Evolutionary conservation across 1,140 invertebrate species (phyloP), one percentile per base, ranked within the genome.

Genomic region (Lutraria rhynchaena): DNA sequence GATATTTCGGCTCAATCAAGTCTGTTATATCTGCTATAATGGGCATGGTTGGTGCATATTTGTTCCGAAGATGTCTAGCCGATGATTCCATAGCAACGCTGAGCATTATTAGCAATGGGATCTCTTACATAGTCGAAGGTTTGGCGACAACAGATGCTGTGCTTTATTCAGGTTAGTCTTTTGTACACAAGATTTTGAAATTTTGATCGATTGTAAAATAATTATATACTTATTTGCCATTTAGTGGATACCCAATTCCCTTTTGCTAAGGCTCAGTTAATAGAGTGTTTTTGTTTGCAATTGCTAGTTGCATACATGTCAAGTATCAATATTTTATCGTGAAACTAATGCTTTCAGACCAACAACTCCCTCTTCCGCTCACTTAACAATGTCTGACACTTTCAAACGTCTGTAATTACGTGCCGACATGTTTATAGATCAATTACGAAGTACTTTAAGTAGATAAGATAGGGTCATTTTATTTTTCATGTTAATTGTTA

Each of bases 81-180:
- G 69, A 73, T n/a, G 27, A n/a, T 33, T 73, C 24, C 1, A 46
- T 81, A 24, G 60, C 78, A 0, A 37, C 65, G 15, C 3, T 73
- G 27, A 74, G 78, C 31, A 27, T 33, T 9, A 1, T 74, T 1
- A 60, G 53, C 11, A 71, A 46, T 37, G 33, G 35, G 5, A 69
- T 44, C 51, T 73, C 69, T 4, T 73, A 44, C 27, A 55, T 81
- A 1, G 17, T 81, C 9, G 78, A 81, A 35, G 78, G 55, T 9
- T 44, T 81, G 2, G 78, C 78, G 17, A 35, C 49, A 5, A 81
- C 78, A 51, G 69, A 74, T 37, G 19, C 55, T 1, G 22, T 73
- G 17, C 46, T 81, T 3, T 81, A 81, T 37, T 17, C 74, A 11
- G 69, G 78, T 81, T 55, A 71, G 57, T 31, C 15, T 29, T 15